Conservation (phyloP, 2,797 vertebrate species). For the Chrysocyon brachyurus region DNA sequence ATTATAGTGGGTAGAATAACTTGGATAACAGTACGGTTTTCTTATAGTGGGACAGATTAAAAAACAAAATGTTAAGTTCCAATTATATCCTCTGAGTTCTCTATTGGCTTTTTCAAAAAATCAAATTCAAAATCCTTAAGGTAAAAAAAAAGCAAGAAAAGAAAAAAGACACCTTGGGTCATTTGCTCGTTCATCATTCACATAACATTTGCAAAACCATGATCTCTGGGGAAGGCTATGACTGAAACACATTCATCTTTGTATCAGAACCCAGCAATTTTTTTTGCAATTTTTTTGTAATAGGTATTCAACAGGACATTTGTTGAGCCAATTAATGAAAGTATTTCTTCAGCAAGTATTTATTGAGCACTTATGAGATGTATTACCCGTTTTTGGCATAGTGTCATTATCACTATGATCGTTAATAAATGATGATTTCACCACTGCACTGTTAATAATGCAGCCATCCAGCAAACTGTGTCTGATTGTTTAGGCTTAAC, state of each 20-base stretch:
- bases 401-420: background rate
- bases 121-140: constrained; percentile 18
- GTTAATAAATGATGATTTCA: background rate
- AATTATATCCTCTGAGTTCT: background rate
- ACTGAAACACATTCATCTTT: background rate
- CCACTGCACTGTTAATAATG: background rate
- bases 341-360: background rate
- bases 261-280: background rate
- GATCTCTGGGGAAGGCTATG: background rate
- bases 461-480: background rate
- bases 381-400: background rate
- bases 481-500: background rate
- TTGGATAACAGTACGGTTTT: background rate
- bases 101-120: background rate
- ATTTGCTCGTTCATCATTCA: background rate
- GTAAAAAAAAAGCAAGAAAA: background rate
- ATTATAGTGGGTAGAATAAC: background rate
- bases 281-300: background rate
- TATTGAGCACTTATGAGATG: background rate
- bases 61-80: constrained; percentile 21
- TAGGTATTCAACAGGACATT: background rate
- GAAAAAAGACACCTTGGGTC: background rate
- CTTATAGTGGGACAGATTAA: background rate
- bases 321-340: background rate
- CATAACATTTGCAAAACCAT: background rate